These are phyloP conservation scores for Nycticryphes semicollaris DNA, from an alignment of 2,113 vertebrate species.

Conservation along the genomic window DNA sequence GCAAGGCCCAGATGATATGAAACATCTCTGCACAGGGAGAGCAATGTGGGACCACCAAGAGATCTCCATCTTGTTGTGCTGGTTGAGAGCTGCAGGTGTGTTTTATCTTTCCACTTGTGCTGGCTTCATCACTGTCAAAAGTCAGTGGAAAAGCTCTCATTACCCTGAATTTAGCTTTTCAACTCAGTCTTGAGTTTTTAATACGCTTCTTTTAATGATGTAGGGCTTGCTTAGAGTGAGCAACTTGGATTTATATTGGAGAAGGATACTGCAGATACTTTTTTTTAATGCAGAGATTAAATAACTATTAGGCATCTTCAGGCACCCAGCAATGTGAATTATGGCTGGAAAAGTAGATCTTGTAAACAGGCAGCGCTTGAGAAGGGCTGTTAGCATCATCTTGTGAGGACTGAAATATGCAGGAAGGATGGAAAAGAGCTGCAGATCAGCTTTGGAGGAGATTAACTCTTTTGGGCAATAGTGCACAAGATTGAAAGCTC, in stretches of 20 bases:
- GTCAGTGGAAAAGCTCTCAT: not conserved
- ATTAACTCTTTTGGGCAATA: not conserved
- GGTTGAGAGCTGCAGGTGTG: not conserved
- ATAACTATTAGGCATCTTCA: not conserved
- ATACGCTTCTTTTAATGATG: not conserved
- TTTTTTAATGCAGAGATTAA: constrained; percentile 25
- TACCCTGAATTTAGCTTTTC: not conserved
- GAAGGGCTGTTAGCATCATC: not conserved
- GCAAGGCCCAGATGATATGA: not conserved
- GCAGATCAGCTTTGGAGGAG: not conserved
- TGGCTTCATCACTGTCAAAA: not conserved
- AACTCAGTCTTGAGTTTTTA: fast-evolving
- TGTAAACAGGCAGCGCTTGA: not conserved
- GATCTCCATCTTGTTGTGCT: not conserved
- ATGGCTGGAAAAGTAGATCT: not conserved
- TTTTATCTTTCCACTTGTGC: not conserved
- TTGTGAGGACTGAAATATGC: not conserved
- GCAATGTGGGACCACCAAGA: not conserved
- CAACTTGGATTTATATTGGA: constrained; percentile 30
- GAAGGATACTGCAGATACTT: not conserved
- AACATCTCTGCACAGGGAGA: not conserved
- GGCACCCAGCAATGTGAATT: constrained; percentile 2
- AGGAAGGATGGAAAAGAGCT: not conserved
- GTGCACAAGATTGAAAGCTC: not conserved
- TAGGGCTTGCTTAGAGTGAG: not conserved